These are phyloP conservation scores for Zonitis immaculata DNA, from an alignment of 2,888 invertebrate species.

Conservation along the genomic window DNA sequence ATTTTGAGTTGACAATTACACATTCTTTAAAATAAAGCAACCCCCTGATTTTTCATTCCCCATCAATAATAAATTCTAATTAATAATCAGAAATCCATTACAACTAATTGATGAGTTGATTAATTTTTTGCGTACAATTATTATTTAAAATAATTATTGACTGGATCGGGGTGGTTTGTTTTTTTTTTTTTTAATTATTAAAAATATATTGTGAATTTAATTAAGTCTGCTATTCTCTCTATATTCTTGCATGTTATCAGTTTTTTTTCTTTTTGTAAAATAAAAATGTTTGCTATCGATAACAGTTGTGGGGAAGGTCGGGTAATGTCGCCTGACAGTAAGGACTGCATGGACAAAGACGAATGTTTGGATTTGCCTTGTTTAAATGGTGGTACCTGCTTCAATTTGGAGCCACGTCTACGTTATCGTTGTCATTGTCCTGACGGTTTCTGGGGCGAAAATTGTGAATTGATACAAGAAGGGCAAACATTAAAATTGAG, in stretches of 20 bases:
- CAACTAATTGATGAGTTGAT: not conserved
- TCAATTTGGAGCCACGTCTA: conserved; percentile 84
- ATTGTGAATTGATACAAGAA: conserved; percentile 90
- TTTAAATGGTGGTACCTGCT: conserved; percentile 87
- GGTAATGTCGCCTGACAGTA: conserved; percentile 82
- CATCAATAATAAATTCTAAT: not conserved
- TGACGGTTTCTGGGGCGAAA: conserved; percentile 90
- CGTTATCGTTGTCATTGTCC: conserved; percentile 86
- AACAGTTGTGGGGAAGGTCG: conserved; percentile 90
- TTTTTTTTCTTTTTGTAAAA: not conserved
- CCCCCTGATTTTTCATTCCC: too few species aligned
- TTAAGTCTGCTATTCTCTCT: not conserved
- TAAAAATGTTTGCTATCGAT: not conserved
- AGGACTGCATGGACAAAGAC: conserved; percentile 93
- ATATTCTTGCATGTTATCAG: not conserved
- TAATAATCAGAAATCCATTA: not conserved
- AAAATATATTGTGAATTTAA: too few species aligned
- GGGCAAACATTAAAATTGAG: conserved; percentile 93
- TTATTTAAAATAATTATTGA: too few species aligned
- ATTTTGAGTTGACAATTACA: not conserved
- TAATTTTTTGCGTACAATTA: too few species aligned
- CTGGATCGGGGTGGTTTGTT: too few species aligned
- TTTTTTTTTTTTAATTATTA: too few species aligned
- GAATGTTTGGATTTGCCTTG: conserved; percentile 93
- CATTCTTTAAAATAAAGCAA: not conserved